These are phyloP conservation scores for Drosophila guanche DNA, from an alignment of 1,140 invertebrate species.

Conservation along the genomic window DNA sequence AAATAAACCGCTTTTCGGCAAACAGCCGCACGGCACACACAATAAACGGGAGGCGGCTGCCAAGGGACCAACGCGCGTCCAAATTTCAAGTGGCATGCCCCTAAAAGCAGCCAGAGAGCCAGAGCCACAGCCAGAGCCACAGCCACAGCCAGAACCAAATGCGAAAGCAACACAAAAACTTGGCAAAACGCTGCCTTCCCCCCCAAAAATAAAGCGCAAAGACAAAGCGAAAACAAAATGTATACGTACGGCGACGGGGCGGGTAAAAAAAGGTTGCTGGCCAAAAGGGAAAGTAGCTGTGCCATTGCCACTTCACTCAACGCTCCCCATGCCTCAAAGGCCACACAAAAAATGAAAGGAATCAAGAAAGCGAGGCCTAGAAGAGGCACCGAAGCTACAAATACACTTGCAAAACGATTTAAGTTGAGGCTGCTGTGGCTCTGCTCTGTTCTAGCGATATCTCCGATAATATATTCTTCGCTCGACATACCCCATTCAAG, in stretches of 20 bases:
- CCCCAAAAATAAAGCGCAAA: conserved; percentile 40
- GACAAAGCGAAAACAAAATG: conserved; percentile 72
- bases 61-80: conserved; percentile 47
- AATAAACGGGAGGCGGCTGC: conserved; percentile 34
- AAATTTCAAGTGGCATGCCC: conserved; percentile 56
- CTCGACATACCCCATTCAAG: neutral
- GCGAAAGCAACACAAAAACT: conserved; percentile 52
- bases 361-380: neutral
- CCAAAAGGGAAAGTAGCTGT: conserved; percentile 60
- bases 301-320: conserved; percentile 61
- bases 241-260: conserved; percentile 44
- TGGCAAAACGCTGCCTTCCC: conserved; percentile 23
- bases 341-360: conserved; percentile 6
- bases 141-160: conserved; percentile 38
- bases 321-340: neutral
- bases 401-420: too few species aligned
- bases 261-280: conserved; percentile 42
- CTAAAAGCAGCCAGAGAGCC: conserved; percentile 1
- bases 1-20: conserved; percentile 73
- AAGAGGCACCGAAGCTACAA: too few species aligned
- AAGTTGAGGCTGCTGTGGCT: too few species aligned
- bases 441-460: too few species aligned
- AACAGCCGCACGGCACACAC: conserved; percentile 46
- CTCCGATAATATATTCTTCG: too few species aligned
- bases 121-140: conserved; percentile 30